Evolutionary conservation across 2,113 vertebrate genomes (phyloP).

Genomic region (Collichthys lucidus): DNA sequence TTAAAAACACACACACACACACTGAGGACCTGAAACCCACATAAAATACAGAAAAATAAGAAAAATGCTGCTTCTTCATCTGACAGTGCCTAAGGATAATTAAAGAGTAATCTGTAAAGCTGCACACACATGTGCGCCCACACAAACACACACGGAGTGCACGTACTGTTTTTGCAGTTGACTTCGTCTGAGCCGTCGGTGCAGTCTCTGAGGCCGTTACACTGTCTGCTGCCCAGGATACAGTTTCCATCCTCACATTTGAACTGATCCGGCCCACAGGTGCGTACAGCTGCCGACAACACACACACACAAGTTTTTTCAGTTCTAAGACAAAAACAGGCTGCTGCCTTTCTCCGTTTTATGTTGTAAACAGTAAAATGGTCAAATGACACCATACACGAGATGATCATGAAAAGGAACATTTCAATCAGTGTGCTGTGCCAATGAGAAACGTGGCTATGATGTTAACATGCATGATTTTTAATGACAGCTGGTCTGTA

Average conservation of each 20-base stretch:
- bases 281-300: slow-evolving; percentile 86
- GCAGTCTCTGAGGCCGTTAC: slow-evolving; percentile 93
- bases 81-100: not conserved
- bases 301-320: not conserved
- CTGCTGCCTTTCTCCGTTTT: not conserved
- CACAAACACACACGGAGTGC: not conserved
- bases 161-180: slow-evolving; percentile 91
- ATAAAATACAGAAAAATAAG: not conserved
- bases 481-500: slow-evolving; percentile 41
- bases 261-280: slow-evolving; percentile 94
- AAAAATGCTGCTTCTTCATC: not conserved
- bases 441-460: too few relatives aligned
- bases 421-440: not conserved
- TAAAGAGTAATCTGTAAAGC: not conserved
- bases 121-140: not conserved
- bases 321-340: not conserved
- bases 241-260: slow-evolving; percentile 95
- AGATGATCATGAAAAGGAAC: not conserved
- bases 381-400: too few relatives aligned
- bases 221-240: slow-evolving; percentile 91
- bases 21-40: not conserved
- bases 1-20: not conserved
- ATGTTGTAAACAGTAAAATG: not conserved
- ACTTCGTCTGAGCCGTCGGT: slow-evolving; percentile 93
- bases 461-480: not conserved